Evolutionary conservation across 2,797 vertebrate genomes (phyloP).

Genomic region (Thaleichthys pacificus): DNA sequence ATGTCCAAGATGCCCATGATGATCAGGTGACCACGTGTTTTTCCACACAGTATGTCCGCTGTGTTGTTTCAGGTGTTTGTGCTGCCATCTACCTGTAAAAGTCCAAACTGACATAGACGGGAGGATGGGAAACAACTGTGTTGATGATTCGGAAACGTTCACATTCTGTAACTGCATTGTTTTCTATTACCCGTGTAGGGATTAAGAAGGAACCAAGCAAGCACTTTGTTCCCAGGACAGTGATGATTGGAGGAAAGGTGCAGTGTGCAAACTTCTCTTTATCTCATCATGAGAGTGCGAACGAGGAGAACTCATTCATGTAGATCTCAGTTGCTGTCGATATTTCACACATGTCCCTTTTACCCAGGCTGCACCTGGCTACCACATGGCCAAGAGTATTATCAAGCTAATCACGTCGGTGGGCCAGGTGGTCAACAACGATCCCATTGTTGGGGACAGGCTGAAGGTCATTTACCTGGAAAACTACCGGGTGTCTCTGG

Average conservation of each 20-base stretch:
- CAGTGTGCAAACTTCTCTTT: too few species aligned
- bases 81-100: slow-evolving; percentile 20
- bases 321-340: too few species aligned
- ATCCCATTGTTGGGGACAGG: slow-evolving; percentile 80
- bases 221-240: slow-evolving; percentile 81
- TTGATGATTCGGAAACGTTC: background rate
- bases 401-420: slow-evolving; percentile 85
- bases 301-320: background rate
- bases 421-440: slow-evolving; percentile 79
- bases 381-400: slow-evolving; percentile 90
- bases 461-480: slow-evolving; percentile 86
- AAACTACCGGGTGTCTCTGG: slow-evolving; percentile 85
- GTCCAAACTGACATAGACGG: slow-evolving; percentile 1
- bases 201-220: slow-evolving; percentile 82
- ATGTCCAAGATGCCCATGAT: too few species aligned
- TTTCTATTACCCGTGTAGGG: slow-evolving; percentile 62
- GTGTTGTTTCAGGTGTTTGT: background rate
- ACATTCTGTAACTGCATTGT: background rate
- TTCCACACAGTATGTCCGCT: too few species aligned
- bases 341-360: background rate
- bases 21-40: too few species aligned
- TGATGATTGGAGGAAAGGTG: slow-evolving; percentile 89
- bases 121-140: background rate
- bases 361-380: slow-evolving; percentile 81
- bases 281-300: too few species aligned